These are phyloP conservation scores for Leptatherina wallacei DNA, from an alignment of 2,797 vertebrate genomes.

Conservation along the genomic window DNA sequence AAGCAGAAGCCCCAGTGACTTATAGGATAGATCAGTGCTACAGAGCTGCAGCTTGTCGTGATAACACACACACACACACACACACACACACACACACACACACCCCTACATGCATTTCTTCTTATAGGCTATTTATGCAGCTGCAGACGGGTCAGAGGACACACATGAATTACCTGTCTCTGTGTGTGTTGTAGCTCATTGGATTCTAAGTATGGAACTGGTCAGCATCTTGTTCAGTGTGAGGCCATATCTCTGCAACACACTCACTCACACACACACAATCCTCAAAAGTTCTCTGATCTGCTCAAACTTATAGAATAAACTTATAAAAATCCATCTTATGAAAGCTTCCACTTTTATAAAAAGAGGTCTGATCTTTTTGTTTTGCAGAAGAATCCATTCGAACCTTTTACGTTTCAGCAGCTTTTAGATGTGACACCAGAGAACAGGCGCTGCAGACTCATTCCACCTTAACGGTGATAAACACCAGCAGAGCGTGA, in stretches of 20 bases:
- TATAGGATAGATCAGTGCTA: slow-evolving; percentile 61
- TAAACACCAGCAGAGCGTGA: background rate
- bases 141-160: slow-evolving; percentile 39
- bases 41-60: slow-evolving; percentile 51
- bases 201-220: slow-evolving; percentile 20
- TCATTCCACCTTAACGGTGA: background rate
- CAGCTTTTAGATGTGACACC: background rate
- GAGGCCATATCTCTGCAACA: slow-evolving; percentile 33
- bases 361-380: background rate
- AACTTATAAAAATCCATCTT: background rate
- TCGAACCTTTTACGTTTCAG: background rate
- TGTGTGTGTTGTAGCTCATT: slow-evolving; percentile 37
- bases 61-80: slow-evolving; percentile 36
- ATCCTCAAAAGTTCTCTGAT: background rate
- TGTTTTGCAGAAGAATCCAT: background rate
- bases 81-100: background rate
- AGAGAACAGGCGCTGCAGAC: background rate
- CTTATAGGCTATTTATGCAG: slow-evolving; percentile 40
- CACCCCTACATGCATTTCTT: background rate
- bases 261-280: background rate
- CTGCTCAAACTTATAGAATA: background rate
- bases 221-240: slow-evolving; percentile 24
- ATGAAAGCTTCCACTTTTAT: background rate
- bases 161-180: slow-evolving; percentile 11
- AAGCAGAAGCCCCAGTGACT: slow-evolving; percentile 63